phyloP scores from a whole-genome alignment of 37 sponge, comb jelly and placozoan species.

The Agelas oroides region DNA sequence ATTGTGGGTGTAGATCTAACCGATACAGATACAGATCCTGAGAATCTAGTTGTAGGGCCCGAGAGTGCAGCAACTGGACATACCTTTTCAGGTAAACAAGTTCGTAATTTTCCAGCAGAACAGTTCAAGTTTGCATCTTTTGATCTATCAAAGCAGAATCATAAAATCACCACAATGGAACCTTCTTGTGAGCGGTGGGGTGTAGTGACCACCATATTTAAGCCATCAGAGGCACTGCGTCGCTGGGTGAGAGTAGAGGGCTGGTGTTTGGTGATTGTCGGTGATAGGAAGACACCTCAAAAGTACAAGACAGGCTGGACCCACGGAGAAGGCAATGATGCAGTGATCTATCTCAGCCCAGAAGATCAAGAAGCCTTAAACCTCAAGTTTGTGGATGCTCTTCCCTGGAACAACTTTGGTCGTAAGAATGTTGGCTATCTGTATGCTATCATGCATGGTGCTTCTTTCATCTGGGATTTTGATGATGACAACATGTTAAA shows the following conservation, averaged over 20 bases:
- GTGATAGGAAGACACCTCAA: conserved; percentile 50
- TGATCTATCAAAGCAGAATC: background rate
- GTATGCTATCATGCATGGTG: conserved; percentile 68
- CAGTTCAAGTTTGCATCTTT: background rate
- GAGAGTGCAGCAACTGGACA: conserved; percentile 39
- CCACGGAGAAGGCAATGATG: conserved; percentile 37
- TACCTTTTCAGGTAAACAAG: conserved; percentile 38
- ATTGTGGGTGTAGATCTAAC: too few relatives aligned
- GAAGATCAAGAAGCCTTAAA: conserved; percentile 33
- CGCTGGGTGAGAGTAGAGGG: conserved; percentile 37
- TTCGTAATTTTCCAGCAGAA: conserved; percentile 29
- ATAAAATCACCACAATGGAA: background rate
- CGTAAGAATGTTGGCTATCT: conserved; percentile 77
- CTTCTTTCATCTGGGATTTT: conserved; percentile 66
- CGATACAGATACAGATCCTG: too few relatives aligned
- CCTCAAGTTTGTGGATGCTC: conserved; percentile 8
- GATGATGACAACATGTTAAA: conserved; percentile 78
- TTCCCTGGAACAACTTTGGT: conserved; percentile 64
- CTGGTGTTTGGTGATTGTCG: conserved; percentile 69
- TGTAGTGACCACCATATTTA: conserved; percentile 58
- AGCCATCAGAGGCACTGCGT: conserved; percentile 45
- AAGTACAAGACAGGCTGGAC: conserved; percentile 37
- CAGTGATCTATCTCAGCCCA: conserved; percentile 38
- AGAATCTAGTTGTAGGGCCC: too few relatives aligned
- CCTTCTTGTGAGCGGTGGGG: conserved; percentile 53